Conservation (phyloP, 2,113 vertebrate species). For the Puntigrus tetrazona region DNA sequence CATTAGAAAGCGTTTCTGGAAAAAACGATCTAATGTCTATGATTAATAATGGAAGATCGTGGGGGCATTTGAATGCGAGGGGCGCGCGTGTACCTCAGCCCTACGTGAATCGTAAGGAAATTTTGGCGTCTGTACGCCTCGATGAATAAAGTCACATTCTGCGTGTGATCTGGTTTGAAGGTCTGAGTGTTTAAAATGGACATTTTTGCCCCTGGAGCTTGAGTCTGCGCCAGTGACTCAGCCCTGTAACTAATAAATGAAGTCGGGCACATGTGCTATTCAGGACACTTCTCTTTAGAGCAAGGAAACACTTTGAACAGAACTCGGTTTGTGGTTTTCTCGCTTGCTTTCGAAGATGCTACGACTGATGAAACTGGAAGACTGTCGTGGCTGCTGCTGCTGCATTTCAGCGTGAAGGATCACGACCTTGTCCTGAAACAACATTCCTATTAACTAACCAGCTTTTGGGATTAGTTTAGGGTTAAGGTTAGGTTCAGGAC, state of each 20-base stretch:
- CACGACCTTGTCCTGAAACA: not conserved
- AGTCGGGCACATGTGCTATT: not conserved
- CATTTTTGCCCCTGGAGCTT: slow-evolving; percentile 30
- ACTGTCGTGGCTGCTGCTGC: not conserved
- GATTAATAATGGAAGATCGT: slow-evolving; percentile 60
- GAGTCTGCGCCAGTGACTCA: slow-evolving; percentile 22
- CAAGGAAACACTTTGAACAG: not conserved
- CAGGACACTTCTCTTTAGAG: slow-evolving; percentile 10
- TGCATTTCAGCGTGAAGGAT: not conserved
- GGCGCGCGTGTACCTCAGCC: slow-evolving; percentile 37
- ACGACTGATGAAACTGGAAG: not conserved
- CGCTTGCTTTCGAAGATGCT: not conserved
- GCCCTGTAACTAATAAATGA: slow-evolving; percentile 15
- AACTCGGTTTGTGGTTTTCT: not conserved
- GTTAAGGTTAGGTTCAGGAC: not conserved
- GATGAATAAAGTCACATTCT: slow-evolving; percentile 6
- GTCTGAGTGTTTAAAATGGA: slow-evolving; percentile 36
- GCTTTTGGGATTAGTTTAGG: not conserved
- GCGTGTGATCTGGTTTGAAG: slow-evolving; percentile 20
- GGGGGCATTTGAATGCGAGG: slow-evolving; percentile 48
- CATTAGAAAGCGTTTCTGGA: slow-evolving; percentile 71
- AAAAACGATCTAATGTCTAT: slow-evolving; percentile 55
- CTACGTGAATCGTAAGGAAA: not conserved
- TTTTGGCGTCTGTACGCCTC: slow-evolving; percentile 3
- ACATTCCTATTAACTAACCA: not conserved